Evolutionary conservation across 2,113 vertebrate species (phyloP).

Genomic region (Burhinus oedicnemus): DNA sequence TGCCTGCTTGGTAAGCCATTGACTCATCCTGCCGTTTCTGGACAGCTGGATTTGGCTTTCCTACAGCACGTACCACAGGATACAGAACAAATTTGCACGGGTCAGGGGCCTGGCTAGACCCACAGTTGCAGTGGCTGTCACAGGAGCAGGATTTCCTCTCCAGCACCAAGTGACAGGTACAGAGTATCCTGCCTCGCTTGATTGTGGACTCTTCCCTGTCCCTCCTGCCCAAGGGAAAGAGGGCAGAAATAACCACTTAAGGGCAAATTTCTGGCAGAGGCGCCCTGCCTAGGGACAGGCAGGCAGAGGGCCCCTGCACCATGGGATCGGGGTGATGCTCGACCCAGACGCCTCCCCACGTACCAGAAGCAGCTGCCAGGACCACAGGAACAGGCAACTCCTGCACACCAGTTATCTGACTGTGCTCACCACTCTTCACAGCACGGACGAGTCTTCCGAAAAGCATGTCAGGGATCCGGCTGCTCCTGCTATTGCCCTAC

Average conservation of each 20-base stretch:
- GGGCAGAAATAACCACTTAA: neutral
- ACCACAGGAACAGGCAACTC: neutral
- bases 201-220: neutral
- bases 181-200: neutral
- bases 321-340: rapidly evolving
- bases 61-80: neutral
- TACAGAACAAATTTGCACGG: neutral
- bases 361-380: neutral
- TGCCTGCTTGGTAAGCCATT: neutral
- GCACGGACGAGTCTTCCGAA: rapidly evolving
- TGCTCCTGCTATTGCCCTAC: neutral
- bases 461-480: neutral
- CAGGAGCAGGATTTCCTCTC: neutral
- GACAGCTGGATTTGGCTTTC: constrained; percentile 8
- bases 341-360: neutral
- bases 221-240: neutral
- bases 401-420: neutral
- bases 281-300: neutral
- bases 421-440: neutral
- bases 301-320: neutral
- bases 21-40: neutral
- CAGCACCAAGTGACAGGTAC: neutral
- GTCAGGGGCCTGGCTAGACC: neutral
- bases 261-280: neutral
- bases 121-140: neutral